Base-by-base conservation (phyloP, 2,113 vertebrate species). In the Ifrita kowaldi region DNA sequence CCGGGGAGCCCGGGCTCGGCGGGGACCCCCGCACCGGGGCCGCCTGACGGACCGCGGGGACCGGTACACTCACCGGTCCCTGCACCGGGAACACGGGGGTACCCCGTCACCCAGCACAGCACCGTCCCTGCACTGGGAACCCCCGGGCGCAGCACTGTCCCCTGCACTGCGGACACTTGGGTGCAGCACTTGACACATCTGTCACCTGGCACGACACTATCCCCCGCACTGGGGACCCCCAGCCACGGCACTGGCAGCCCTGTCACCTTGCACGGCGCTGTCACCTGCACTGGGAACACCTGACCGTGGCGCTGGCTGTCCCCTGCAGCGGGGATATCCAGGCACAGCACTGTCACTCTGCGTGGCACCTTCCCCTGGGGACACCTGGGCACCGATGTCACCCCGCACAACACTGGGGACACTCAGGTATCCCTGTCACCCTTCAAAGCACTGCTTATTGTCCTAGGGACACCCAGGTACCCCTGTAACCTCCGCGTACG, bases 1-100 rank as follows among this genome's bases (percentile, higher is more conserved):
- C 56, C n/a, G 73, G 56, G 75, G 87, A 88, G 95, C 85, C 93
- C 88, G 88, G 62, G 47, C 14, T 22, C 49, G 46, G 50, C n/a
- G 73, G 92, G 60, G 73, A 63, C 84, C 89, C 80, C 57, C 26
- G 35, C 57, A 23, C 41, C 52, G 52, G 89, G 64, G 75, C 35
- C 64, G 33, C 47, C 77, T 7, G 20, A 11, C 18, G 7, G 57
- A 65, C 80, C 69, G 39, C 35, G 33, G 80, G 22, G 32, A 56
- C 6, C 55, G 21, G n/a, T 9, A 10, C 60, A 8, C 3, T 41
- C 32, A 8, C 9, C 1, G 32, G 7, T 19, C 13, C 7, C 23
- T 13, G 69, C 68, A 16, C 13, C 3, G 32, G 47, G 49, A 17
- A 26, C 52, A 2, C 78, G 7, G 7, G 47, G 14, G 37, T 7